Percentiles rank a stretch among this genome's conserved stretches.
Evolutionary conservation across 2,888 invertebrate species (phyloP).

Genomic region (Lasioglossum morio): DNA sequence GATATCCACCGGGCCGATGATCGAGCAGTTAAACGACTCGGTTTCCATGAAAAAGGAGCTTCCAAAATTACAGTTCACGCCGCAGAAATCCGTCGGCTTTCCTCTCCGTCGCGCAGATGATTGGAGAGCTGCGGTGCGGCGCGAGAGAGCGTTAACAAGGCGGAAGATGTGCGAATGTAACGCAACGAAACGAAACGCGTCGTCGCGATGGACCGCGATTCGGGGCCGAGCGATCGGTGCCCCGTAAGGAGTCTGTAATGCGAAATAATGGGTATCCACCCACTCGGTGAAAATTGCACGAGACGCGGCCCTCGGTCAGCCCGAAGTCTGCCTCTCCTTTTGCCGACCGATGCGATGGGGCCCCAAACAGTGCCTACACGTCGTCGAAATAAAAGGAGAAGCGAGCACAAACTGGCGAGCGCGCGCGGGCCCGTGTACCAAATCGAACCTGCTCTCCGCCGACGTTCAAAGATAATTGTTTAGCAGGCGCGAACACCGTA

Average conservation of each 20-base stretch:
- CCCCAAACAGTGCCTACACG: not conserved
- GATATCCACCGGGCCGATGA: not conserved
- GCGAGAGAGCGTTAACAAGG: slow-evolving; percentile 48
- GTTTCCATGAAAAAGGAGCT: not conserved
- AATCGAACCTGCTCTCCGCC: slow-evolving; percentile 3
- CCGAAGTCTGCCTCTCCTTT: not conserved
- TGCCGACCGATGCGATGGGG: slow-evolving; percentile 9
- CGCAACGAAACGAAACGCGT: slow-evolving; percentile 43
- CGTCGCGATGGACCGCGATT: slow-evolving; percentile 59
- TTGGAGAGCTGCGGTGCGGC: slow-evolving; percentile 23
- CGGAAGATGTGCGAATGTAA: slow-evolving; percentile 55
- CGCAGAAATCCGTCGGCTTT: not conserved
- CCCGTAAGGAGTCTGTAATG: slow-evolving; percentile 72
- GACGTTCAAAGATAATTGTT: slow-evolving; percentile 64
- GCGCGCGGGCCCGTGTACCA: slow-evolving; percentile 22
- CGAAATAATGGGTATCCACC: slow-evolving; percentile 76
- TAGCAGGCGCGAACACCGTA: slow-evolving; percentile 59
- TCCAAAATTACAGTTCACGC: slow-evolving; percentile 3
- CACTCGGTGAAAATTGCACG: slow-evolving; percentile 75
- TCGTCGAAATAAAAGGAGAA: not conserved
- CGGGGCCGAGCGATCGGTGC: slow-evolving; percentile 53
- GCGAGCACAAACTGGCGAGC: not conserved
- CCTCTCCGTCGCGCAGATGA: slow-evolving; percentile 5
- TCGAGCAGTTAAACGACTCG: not conserved
- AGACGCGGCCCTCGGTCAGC: slow-evolving; percentile 50